phyloP scores from a whole-genome alignment of 2,888 invertebrate species.

The Exocentrus adspersus region DNA sequence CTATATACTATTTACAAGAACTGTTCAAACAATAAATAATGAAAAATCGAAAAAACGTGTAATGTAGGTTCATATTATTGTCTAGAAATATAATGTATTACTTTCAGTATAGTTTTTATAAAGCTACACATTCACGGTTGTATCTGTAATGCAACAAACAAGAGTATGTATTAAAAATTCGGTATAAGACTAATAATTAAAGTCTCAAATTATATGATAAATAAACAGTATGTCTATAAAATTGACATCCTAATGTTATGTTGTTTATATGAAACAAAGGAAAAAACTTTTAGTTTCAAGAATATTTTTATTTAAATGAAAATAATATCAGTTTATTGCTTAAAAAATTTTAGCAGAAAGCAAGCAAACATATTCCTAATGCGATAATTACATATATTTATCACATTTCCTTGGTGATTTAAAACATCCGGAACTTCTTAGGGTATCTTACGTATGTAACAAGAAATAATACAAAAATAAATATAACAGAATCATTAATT shows the following conservation, averaged over 20 bases:
- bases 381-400: constrained; percentile 30
- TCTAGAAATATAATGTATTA: constrained; percentile 37
- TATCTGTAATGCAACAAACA: too few relatives aligned
- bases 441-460: constrained; percentile 29
- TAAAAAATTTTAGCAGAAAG: constrained; percentile 15
- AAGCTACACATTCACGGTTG: constrained; percentile 27
- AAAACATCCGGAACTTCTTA: constrained; percentile 26
- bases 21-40: constrained; percentile 42
- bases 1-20: constrained; percentile 49
- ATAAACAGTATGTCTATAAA: too few relatives aligned
- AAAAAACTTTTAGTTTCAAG: constrained; percentile 10
- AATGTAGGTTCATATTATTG: constrained; percentile 44
- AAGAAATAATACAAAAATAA: constrained; percentile 35
- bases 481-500: constrained; percentile 28
- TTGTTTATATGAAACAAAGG: constrained; percentile 14
- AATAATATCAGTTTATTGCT: constrained; percentile 17
- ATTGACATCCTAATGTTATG: too few relatives aligned
- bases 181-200: too few relatives aligned
- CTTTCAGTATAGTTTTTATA: constrained; percentile 20
- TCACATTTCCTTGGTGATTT: constrained; percentile 27
- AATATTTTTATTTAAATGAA: constrained; percentile 8
- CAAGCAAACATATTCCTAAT: constrained; percentile 17
- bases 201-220: too few relatives aligned
- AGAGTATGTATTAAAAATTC: too few relatives aligned
- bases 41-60: constrained; percentile 24